Base-by-base conservation (phyloP, 2,113 vertebrate species). In the Paramisgurnus dabryanus region DNA sequence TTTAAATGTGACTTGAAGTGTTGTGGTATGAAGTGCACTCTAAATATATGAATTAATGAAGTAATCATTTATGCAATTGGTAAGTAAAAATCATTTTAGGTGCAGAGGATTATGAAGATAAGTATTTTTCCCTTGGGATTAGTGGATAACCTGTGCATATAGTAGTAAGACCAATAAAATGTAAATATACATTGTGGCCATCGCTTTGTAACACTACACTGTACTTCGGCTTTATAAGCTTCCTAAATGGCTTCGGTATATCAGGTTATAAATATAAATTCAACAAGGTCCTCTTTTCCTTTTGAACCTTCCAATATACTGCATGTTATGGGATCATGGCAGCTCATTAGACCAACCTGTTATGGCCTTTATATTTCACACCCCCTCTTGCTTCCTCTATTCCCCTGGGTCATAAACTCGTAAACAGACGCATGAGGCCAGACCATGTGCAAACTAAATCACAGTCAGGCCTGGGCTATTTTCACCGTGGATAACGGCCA, bases 291-390 rank as follows among this genome's bases (percentile, higher is more conserved):
- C 27, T 43, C 57, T 76, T 58, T 81, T 80, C 47, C 49, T 12
- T 57, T 43, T 45, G 68, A 76, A 80, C 55, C 65, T 50, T 67
- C 69, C 67, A n/a, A 22, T 75, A 43, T 81, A 71, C 66, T 22
- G 70, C 65, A 63, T 75, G 72, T 83, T 81, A 79, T 80, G 66
- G 79, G 70, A 85, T 85, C 84, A 83, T 61, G 78, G 76, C 39
- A 60, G 58, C 76, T 85, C 84, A 83, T 85, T 85, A 85, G 82
- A 81, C 53, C 57, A 40, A 61, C 61, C 70, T 61, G 61, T 79
- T 83, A 67, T 72, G 78, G 53, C 61, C 69, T 74, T 81, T 80
- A 75, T 81, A 75, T 83, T 80, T 75, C 79, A 68, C 82, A 81
- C 78, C 81, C 70, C 66, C 77, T 34, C 6, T 58, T 47, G 68